These are phyloP conservation scores for Trypoxylus dichotomus DNA, from an alignment of 1,140 invertebrate genomes.

Conservation along the genomic window DNA sequence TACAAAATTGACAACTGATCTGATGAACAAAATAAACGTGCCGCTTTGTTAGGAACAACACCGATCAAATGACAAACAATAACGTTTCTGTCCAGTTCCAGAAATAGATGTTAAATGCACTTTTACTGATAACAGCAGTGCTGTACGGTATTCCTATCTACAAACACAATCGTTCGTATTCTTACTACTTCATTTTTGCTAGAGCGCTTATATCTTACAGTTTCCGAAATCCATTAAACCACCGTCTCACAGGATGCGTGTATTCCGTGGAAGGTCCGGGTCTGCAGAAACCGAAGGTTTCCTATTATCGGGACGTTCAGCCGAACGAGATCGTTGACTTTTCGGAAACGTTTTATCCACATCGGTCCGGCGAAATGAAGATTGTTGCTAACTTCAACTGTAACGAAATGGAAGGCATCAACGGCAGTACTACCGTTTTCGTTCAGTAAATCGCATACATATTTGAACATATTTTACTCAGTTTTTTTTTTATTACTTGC, in stretches of 20 bases:
- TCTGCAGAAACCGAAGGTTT: conserved; percentile 61
- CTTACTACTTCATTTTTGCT: no score
- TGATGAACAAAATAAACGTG: no score
- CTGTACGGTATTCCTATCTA: no score
- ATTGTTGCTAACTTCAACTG: conserved; percentile 66
- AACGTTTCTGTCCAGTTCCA: no score
- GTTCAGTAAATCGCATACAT: conserved; percentile 37
- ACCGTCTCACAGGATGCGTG: conserved; percentile 63
- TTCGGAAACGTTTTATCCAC: conserved; percentile 61
- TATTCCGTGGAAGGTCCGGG: conserved; percentile 71
- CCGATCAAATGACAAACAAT: no score
- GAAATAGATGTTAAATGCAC: no score
- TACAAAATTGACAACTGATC: no score
- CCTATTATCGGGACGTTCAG: conserved; percentile 60
- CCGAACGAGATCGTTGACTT: conserved; percentile 61
- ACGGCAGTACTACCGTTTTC: conserved; percentile 54
- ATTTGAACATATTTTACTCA: not conserved
- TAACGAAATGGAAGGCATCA: conserved; percentile 64
- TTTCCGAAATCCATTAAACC: conserved; percentile 69
- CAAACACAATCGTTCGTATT: no score
- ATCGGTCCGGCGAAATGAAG: conserved; percentile 58
- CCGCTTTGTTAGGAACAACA: no score
- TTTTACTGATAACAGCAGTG: no score
- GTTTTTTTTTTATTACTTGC: no score
- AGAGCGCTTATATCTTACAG: no score